Evolutionary conservation across 1,140 invertebrate species (phyloP), one percentile per base, ranked within the genome.

Genomic region (Bombyx mandarina): DNA sequence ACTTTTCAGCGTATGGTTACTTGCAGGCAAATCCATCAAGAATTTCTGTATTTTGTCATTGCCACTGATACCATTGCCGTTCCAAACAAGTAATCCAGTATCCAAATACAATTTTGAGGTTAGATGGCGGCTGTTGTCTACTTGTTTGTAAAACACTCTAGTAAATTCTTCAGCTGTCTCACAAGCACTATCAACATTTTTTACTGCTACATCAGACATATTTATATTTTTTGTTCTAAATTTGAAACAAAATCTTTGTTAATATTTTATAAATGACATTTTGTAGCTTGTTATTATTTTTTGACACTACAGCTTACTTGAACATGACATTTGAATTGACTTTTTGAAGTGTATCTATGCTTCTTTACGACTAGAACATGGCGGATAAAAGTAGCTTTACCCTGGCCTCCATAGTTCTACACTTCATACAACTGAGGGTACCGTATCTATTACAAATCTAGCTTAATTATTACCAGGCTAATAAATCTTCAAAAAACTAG

Each of bases 121-220:
- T 66, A 95, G 92, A 88, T 96, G 93, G 85, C 95, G 89, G 60
- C 92, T 90, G 71, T 94, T 95, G 73, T 96, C 95, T 52, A 95
- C 82, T 73, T 91, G 91, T 71, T 95, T 93, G 79, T 96, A 96
- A 80, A 94, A 96, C 3, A 95, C 78, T 78, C 93, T 94, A 8
- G 92, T 93, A 70, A 97, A 96, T 71, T 95, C 92, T 79, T 95
- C 93, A 0, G 93, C 94, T 10, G 93, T 94, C 66, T 91, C 89
- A 67, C 91, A 93, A 44, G 94, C 94, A 70, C 92, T 90, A 58
- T 96, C 94, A 49, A 94, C 89, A 82, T 93, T 94, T 56, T 82
- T 85, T 8, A 76, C 61, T 45, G 62, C 54, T 43, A 78, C 67
- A 63, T 86, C 83, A 48, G 75, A 57, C 75, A 79, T 83, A 53